Evolutionary conservation across 2,797 vertebrate genomes (phyloP).

Genomic region (Enteromius anoplus): DNA sequence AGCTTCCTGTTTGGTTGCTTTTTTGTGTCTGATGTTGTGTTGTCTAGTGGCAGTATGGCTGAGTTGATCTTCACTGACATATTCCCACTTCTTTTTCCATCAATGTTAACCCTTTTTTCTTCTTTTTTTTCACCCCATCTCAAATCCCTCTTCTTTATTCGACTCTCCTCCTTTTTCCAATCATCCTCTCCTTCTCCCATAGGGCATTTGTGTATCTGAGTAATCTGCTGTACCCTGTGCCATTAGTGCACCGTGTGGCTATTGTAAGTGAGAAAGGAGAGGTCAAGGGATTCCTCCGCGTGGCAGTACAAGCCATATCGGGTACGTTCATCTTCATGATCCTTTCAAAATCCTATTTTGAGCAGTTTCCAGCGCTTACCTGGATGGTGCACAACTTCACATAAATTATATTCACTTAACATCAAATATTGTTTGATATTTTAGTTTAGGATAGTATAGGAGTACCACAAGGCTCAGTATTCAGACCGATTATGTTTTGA

Average conservation of each 20-base stretch:
- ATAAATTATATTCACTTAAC: not conserved
- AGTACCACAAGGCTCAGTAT: constrained; percentile 15
- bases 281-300: constrained; percentile 95
- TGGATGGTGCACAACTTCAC: not conserved
- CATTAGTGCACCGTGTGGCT: constrained; percentile 94
- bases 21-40: constrained; percentile 72
- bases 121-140: not conserved
- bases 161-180: constrained; percentile 1
- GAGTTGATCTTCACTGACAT: constrained; percentile 39
- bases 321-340: constrained; percentile 73
- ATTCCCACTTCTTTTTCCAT: constrained; percentile 6
- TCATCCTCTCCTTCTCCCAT: constrained; percentile 44
- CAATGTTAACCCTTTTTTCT: not conserved
- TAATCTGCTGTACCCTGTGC: constrained; percentile 95
- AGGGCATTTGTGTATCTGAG: constrained; percentile 98
- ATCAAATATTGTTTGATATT: not conserved
- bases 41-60: constrained; percentile 62
- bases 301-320: constrained; percentile 96
- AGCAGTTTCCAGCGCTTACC: not conserved
- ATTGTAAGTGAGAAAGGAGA: constrained; percentile 98
- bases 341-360: constrained; percentile 3
- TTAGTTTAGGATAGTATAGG: not conserved
- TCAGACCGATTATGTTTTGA: not conserved
- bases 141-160: not conserved
- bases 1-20: constrained; percentile 73